Evolutionary conservation across 1,140 invertebrate genomes (phyloP).

Genomic region (Bombyx mandarina): DNA sequence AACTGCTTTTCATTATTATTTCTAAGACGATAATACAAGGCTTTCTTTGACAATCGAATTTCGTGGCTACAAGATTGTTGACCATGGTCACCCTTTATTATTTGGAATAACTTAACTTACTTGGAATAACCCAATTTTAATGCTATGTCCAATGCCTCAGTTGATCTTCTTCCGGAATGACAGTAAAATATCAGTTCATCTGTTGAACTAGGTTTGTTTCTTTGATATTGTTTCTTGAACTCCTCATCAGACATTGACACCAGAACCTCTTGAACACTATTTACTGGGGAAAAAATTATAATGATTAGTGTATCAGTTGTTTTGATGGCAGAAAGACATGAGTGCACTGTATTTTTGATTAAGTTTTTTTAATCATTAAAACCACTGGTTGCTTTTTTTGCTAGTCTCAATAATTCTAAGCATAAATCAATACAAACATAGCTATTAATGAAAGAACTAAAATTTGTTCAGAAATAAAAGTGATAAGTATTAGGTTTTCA

Average conservation of each 20-base stretch:
- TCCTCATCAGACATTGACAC: conserved; percentile 59
- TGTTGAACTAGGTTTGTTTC: conserved; percentile 59
- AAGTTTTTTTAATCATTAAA: not conserved
- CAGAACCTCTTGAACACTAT: conserved; percentile 56
- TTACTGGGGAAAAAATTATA: conserved; percentile 52
- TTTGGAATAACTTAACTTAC: conserved; percentile 38
- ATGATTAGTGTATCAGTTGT: not conserved
- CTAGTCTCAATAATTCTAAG: too few relatives aligned
- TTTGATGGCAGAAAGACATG: not conserved
- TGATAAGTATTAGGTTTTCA: too few relatives aligned
- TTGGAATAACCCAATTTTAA: conserved; percentile 65
- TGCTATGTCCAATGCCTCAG: conserved; percentile 66
- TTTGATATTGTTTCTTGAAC: conserved; percentile 61
- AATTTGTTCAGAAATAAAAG: too few relatives aligned
- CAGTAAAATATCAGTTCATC: conserved; percentile 72
- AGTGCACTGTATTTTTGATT: not conserved
- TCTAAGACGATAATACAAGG: too few relatives aligned
- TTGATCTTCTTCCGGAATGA: conserved; percentile 67
- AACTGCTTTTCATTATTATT: too few relatives aligned
- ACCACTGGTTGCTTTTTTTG: not conserved
- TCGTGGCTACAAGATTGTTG: too few relatives aligned
- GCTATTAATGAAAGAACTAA: too few relatives aligned
- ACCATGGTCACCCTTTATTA: too few relatives aligned
- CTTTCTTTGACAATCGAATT: too few relatives aligned
- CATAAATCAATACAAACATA: too few relatives aligned